Evolutionary conservation across 2,888 invertebrate species (phyloP).

Genomic region (Diploptera punctata): DNA sequence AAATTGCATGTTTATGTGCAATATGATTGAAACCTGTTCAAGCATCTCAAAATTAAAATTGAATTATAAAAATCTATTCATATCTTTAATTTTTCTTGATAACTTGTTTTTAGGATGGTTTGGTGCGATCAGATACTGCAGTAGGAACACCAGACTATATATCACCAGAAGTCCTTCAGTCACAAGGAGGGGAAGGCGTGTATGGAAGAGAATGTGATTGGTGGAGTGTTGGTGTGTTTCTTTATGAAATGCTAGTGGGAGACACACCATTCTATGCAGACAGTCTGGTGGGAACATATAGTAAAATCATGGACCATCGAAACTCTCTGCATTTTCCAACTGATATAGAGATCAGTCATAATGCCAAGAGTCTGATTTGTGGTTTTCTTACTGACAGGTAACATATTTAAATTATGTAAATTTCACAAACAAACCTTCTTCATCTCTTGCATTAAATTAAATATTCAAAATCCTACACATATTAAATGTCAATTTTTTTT

Average conservation of each 20-base stretch:
- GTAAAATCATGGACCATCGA: slow-evolving; percentile 99
- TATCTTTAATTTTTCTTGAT: no score
- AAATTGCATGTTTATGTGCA: no score
- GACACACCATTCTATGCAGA: slow-evolving; percentile 99
- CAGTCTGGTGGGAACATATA: slow-evolving; percentile 96
- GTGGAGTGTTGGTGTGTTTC: slow-evolving; percentile 99
- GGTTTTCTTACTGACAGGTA: slow-evolving; percentile 92
- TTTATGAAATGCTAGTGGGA: slow-evolving; percentile 98
- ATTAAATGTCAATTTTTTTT: no score
- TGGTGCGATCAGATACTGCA: slow-evolving; percentile 96
- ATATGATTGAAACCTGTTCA: no score
- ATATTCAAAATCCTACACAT: no score
- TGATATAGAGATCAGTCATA: slow-evolving; percentile 90
- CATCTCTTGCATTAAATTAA: no score
- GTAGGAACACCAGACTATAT: slow-evolving; percentile 99
- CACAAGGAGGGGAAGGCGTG: slow-evolving; percentile 90
- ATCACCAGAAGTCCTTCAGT: slow-evolving; percentile 97
- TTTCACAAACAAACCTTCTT: no score
- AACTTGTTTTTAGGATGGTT: slow-evolving; percentile 73
- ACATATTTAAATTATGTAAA: no score
- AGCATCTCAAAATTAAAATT: no score
- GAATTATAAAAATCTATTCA: no score
- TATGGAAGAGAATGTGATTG: slow-evolving; percentile 99
- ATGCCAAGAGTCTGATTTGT: slow-evolving; percentile 88
- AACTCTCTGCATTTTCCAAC: slow-evolving; percentile 95